These are phyloP conservation scores for Eupithecia subfuscata DNA, from an alignment of 2,888 invertebrate species.

Conservation along the genomic window DNA sequence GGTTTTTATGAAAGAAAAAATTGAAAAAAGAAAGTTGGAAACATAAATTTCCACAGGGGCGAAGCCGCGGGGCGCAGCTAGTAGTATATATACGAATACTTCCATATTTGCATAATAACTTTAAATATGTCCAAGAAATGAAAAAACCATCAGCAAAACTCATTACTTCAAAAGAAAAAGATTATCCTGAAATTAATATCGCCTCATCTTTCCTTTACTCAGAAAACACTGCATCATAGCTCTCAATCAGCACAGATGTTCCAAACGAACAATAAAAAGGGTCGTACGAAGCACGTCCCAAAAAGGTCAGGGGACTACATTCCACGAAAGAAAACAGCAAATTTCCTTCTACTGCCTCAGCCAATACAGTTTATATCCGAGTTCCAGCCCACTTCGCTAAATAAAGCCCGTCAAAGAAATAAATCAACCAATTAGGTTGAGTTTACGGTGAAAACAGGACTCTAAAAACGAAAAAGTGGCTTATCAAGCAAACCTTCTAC, in stretches of 20 bases:
- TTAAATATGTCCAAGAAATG: not conserved
- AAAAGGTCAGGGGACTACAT: constrained; percentile 38
- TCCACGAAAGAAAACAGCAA: constrained; percentile 42
- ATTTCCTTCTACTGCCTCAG: constrained; percentile 42
- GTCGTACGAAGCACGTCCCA: constrained; percentile 24
- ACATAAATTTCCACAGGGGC: too few relatives aligned
- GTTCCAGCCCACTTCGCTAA: constrained; percentile 47
- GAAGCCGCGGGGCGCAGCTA: too few relatives aligned
- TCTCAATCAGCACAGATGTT: constrained; percentile 32
- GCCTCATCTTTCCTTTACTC: constrained; percentile 10
- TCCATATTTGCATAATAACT: not conserved
- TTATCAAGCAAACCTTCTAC: too few relatives aligned
- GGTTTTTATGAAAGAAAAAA: too few relatives aligned
- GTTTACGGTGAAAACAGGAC: constrained; percentile 12
- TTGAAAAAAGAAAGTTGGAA: too few relatives aligned
- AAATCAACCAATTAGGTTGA: constrained; percentile 47
- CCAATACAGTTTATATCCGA: constrained; percentile 49
- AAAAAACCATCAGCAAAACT: not conserved
- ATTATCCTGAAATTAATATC: constrained; percentile 7
- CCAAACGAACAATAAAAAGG: constrained; percentile 33
- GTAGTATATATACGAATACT: too few relatives aligned
- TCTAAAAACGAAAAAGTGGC: too few relatives aligned
- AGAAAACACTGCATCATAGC: constrained; percentile 20
- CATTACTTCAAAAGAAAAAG: not conserved
- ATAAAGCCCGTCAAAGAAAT: constrained; percentile 44